phyloP scores from a whole-genome alignment of 2,888 invertebrate genomes.

The Pecten maximus region DNA sequence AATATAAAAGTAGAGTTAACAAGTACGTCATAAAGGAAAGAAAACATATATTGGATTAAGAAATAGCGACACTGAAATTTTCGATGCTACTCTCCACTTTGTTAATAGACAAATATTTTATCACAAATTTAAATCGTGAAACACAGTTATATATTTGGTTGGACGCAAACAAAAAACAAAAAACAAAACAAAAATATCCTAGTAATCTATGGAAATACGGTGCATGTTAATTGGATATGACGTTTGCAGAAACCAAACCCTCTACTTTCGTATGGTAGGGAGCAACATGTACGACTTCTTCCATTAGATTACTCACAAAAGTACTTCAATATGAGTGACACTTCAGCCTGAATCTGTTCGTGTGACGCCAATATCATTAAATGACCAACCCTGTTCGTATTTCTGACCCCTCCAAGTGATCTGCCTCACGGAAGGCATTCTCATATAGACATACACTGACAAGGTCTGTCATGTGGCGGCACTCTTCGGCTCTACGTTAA shows the following conservation, averaged over 20 bases:
- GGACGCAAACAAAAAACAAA: too few relatives aligned
- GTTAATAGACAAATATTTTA: too few relatives aligned
- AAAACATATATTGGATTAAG: too few relatives aligned
- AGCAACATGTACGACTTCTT: not conserved
- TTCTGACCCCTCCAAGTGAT: not conserved
- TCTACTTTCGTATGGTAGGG: not conserved
- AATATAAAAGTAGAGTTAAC: too few relatives aligned
- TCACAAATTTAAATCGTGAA: too few relatives aligned
- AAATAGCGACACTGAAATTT: too few relatives aligned
- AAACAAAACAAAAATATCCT: too few relatives aligned
- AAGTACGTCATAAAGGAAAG: too few relatives aligned
- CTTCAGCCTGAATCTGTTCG: not conserved
- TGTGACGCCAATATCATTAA: constrained; percentile 17
- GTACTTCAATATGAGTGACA: not conserved
- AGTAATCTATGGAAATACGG: too few relatives aligned
- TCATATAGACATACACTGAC: not conserved
- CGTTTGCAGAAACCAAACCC: not conserved
- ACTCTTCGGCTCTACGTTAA: not conserved
- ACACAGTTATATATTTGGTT: too few relatives aligned
- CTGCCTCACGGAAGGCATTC: not conserved
- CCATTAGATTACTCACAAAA: not conserved
- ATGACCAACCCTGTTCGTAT: not conserved
- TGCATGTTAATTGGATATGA: too few relatives aligned
- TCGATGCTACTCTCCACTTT: too few relatives aligned
- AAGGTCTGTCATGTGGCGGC: not conserved